Evolutionary conservation across 37 sponge, comb jelly and placozoan genomes (phyloP), one percentile per base, ranked within the genome.

Genomic region (Hexactinellida sp.): DNA sequence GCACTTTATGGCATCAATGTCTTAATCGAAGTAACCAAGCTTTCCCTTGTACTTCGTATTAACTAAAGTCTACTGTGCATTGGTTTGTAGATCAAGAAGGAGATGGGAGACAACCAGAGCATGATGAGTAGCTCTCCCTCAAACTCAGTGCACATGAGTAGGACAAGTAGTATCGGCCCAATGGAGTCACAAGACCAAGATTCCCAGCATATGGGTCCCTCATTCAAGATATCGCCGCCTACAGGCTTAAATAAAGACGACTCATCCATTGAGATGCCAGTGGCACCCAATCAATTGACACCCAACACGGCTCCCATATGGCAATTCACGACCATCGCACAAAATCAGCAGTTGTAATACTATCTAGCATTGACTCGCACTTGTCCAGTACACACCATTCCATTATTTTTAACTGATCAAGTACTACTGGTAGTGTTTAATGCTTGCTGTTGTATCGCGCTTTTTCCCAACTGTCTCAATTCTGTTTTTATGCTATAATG

Each of bases 141-240:
- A 25, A 25, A 10, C 76, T 3, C 5, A 32, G 13, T 25, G 3
- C 76, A 10, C 76, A 28, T n/a, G 3, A 63, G 76, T 28, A 10
- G 21, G 76, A 63, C 76, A n/a, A n/a, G 76, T n/a, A 63, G 76
- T 23, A n/a, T 63, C 25, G 76, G 76, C 5, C 76, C 76, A 63
- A 63, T 63, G 76, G 76, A 63, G 32, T 7, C 76, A 63, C 76
- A 63, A 23, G 76, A 63, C 3, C 76, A 63, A 23, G 76, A 63
- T 23, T 63, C 76, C 3, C 76, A 25, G 34, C 76, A 63, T n/a
- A 1, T 3, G 3, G 28, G 21, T 28, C 34, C 30, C 25, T 25
- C 30, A n/a, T 25, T 21, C 76, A 63, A 63, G 5, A 10, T 63
- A 32, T 63, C 76, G 3, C 3, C 76, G 13, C 76, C 76, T 7